These are phyloP conservation scores for Oryzias curvinotus DNA, from an alignment of 2,113 vertebrate species.

Conservation along the genomic window DNA sequence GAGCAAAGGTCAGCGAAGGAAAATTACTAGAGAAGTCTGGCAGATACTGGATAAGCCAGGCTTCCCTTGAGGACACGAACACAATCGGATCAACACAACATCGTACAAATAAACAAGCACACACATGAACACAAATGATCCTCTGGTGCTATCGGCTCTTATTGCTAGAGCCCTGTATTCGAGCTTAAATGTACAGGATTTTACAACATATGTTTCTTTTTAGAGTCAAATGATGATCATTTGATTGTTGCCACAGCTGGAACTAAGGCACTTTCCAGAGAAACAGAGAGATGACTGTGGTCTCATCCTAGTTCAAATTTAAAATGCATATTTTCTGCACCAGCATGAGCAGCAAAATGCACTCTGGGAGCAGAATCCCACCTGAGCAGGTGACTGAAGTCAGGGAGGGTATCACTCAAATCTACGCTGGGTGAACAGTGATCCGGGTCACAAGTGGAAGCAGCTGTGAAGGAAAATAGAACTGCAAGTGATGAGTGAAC, in stretches of 20 bases:
- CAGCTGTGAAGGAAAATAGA: conserved; percentile 27
- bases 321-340: background rate
- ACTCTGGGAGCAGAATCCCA: conserved; percentile 4
- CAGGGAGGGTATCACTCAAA: conserved; percentile 10
- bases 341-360: background rate
- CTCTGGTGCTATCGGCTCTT: background rate
- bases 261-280: too few species aligned
- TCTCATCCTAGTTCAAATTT: too few species aligned
- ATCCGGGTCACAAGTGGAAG: conserved; percentile 8
- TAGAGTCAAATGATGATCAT: too few species aligned
- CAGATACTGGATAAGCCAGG: conserved; percentile 9
- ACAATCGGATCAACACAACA: background rate
- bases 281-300: too few species aligned
- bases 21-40: conserved; percentile 12
- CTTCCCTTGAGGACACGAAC: background rate
- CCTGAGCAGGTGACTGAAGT: conserved; percentile 65
- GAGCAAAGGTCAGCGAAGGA: conserved; percentile 37
- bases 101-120: conserved; percentile 4
- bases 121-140: background rate
- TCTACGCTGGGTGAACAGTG: conserved; percentile 12
- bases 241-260: too few species aligned
- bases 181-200: conserved; percentile 4
- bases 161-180: conserved; percentile 4
- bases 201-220: too few species aligned
- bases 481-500: background rate